Conservation (phyloP, 2,888 invertebrate genomes). For the Diploptera punctata region DNA sequence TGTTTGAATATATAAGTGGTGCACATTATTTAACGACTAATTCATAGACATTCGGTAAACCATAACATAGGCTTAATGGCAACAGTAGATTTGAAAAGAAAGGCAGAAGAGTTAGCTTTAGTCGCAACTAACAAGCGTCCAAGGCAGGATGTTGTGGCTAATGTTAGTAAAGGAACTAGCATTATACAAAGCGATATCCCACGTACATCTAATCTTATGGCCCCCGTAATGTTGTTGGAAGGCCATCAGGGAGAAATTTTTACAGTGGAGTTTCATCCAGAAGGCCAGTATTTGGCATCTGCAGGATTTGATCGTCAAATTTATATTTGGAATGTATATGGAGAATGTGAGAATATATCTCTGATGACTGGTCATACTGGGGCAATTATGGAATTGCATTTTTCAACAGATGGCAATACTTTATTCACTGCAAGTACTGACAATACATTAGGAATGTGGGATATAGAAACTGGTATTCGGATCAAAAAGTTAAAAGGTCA, state of each 20-base stretch:
- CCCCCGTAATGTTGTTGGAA: conserved; percentile 95
- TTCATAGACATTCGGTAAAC: too few relatives aligned
- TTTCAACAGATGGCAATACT: conserved; percentile 82
- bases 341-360: conserved; percentile 96
- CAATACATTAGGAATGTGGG: conserved; percentile 96
- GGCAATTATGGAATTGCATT: conserved; percentile 92
- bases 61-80: too few relatives aligned
- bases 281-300: conserved; percentile 93
- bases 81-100: conserved; percentile 65
- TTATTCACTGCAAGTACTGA: conserved; percentile 94
- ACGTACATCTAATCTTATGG: conserved; percentile 85
- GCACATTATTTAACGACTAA: too few relatives aligned
- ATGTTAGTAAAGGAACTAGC: conserved; percentile 58
- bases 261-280: conserved; percentile 92
- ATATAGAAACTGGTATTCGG: conserved; percentile 85
- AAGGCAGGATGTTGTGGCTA: conserved; percentile 74
- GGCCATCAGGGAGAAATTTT: conserved; percentile 98
- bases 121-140: conserved; percentile 58
- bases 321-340: conserved; percentile 96
- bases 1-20: too few relatives aligned
- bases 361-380: conserved; percentile 95
- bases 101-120: conserved; percentile 66
- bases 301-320: conserved; percentile 96
- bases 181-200: conserved; percentile 72
- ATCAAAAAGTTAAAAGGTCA: conserved; percentile 87